Evolutionary conservation across 2,797 vertebrate genomes (phyloP).

Genomic region (Meriones psammophilus): DNA sequence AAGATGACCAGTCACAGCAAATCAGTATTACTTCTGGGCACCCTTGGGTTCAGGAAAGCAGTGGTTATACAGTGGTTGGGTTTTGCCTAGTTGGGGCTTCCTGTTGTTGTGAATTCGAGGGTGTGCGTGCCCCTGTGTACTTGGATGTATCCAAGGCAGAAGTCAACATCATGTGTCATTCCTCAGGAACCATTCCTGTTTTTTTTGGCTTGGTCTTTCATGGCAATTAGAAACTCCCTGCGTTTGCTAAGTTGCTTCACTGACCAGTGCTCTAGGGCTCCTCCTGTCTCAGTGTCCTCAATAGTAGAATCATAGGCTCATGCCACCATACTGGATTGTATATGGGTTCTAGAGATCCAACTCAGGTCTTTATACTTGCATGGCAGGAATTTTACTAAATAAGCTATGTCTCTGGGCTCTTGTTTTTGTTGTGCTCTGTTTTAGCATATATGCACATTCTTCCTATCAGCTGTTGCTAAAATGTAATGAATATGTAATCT

Average conservation of each 20-base stretch:
- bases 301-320: background rate
- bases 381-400: background rate
- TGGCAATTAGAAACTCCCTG: background rate
- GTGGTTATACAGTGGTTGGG: background rate
- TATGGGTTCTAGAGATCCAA: background rate
- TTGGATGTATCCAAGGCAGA: background rate
- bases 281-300: background rate
- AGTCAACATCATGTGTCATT: background rate
- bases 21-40: background rate
- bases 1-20: background rate
- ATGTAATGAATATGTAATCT: background rate
- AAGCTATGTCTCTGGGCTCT: background rate
- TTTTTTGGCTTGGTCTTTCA: background rate
- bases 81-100: background rate
- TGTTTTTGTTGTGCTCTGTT: background rate
- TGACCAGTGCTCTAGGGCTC: background rate
- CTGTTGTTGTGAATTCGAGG: background rate
- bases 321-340: background rate
- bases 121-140: too few relatives aligned
- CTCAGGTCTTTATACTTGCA: background rate
- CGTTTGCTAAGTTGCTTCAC: background rate
- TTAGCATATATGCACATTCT: background rate
- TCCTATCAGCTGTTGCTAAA: background rate
- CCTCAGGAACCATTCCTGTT: background rate
- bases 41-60: slow-evolving; percentile 8